These are phyloP conservation scores for Rostratula benghalensis DNA, from an alignment of 2,113 vertebrate genomes.

Conservation along the genomic window DNA sequence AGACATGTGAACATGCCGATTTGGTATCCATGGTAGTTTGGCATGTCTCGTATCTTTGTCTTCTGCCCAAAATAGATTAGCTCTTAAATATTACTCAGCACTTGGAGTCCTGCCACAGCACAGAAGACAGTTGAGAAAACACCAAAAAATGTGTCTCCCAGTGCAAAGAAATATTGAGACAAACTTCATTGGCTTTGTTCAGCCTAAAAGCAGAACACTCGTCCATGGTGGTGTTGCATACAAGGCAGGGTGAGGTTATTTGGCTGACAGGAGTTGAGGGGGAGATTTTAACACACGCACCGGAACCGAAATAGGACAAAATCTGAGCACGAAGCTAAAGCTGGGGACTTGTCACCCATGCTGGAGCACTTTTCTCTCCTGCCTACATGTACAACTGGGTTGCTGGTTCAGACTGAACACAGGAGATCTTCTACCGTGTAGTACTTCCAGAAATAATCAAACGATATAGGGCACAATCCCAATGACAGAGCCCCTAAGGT, in stretches of 20 bases:
- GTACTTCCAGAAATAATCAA: background rate
- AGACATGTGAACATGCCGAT: conserved; percentile 15
- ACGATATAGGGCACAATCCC: background rate
- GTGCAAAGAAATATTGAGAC: conserved; percentile 4
- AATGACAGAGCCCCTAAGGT: accelerated
- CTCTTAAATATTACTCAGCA: conserved; percentile 57
- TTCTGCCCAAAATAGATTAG: conserved; percentile 39
- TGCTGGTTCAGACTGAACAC: background rate
- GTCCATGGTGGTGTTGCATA: background rate
- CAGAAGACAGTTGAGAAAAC: conserved; percentile 18
- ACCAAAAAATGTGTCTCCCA: conserved; percentile 31
- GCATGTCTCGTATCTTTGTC: conserved; percentile 50
- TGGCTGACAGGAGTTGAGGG: background rate
- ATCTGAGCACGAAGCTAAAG: background rate
- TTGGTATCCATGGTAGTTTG: conserved; percentile 48
- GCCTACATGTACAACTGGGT: background rate
- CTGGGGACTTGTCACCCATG: background rate
- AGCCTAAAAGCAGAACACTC: background rate
- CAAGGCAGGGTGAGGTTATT: background rate
- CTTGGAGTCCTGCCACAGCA: conserved; percentile 44
- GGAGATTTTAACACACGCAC: background rate
- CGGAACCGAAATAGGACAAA: background rate
- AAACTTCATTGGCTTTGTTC: background rate
- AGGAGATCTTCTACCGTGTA: background rate
- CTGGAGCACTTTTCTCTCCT: background rate